These are phyloP conservation scores for Argentina silus DNA, from an alignment of 2,797 vertebrate species.

Conservation along the genomic window DNA sequence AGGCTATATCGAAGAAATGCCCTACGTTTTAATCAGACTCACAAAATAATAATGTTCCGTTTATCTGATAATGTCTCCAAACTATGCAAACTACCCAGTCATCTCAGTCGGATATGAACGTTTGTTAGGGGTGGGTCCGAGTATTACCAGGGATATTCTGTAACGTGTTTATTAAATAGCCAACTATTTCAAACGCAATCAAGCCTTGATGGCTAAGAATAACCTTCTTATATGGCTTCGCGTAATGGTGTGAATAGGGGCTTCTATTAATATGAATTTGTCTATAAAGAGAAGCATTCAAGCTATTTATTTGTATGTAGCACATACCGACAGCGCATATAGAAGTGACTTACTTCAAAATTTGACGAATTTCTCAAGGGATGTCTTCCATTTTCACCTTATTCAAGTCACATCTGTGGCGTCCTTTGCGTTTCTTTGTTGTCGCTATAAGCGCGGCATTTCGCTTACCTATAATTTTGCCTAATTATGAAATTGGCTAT, in stretches of 20 bases:
- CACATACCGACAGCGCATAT: not conserved
- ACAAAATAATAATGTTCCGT: no score
- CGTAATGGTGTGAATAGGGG: no score
- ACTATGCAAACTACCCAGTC: no score
- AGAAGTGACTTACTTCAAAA: conserved; percentile 1
- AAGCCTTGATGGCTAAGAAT: no score
- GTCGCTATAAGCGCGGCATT: not conserved
- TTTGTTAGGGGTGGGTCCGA: no score
- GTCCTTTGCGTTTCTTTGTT: not conserved
- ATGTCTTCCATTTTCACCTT: not conserved
- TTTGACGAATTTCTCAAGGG: not conserved
- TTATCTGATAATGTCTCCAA: no score
- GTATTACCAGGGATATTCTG: no score
- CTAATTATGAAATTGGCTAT: not conserved
- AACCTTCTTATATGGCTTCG: no score
- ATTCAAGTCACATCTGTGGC: not conserved
- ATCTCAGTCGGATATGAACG: no score
- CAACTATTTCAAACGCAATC: no score
- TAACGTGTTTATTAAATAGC: no score
- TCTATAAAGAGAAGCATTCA: not conserved
- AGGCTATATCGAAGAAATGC: not conserved
- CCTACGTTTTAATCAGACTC: not conserved
- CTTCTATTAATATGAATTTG: no score
- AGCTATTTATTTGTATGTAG: not conserved
- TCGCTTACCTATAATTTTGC: not conserved